Percentiles rank a stretch among this genome's conserved stretches.
phyloP scores from a whole-genome alignment of 2,797 vertebrate species.

The Sebastes trivittatus region DNA sequence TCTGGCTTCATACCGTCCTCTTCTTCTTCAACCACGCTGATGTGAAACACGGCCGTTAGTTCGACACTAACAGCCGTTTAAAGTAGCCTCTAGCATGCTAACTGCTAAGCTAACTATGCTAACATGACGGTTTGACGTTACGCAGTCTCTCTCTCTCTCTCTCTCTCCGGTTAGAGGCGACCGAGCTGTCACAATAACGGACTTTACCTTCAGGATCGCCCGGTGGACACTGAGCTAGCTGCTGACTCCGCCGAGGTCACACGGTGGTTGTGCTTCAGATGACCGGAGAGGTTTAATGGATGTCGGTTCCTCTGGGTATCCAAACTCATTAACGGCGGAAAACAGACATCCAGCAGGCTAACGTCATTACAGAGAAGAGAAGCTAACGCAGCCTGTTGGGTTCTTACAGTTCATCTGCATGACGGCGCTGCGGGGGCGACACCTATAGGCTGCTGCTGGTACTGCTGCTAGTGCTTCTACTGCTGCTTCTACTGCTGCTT shows the following conservation, averaged over 20 bases:
- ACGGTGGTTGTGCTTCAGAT: neutral
- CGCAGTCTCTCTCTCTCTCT: slow-evolving; percentile 46
- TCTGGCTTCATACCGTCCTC: neutral
- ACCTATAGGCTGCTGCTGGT: slow-evolving; percentile 10
- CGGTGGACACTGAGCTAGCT: neutral
- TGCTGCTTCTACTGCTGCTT: too few relatives aligned
- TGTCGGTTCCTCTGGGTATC: slow-evolving; percentile 29
- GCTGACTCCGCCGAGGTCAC: neutral
- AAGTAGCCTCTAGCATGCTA: slow-evolving; percentile 58
- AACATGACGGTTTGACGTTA: slow-evolving; percentile 57
- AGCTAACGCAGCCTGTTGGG: slow-evolving; percentile 55
- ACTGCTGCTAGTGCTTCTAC: too few relatives aligned
- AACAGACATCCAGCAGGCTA: slow-evolving; percentile 63
- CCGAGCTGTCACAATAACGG: slow-evolving; percentile 38
- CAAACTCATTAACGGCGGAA: slow-evolving; percentile 46
- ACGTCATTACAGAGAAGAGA: slow-evolving; percentile 59
- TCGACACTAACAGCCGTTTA: slow-evolving; percentile 30
- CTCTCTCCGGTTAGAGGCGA: neutral
- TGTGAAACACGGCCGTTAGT: slow-evolving; percentile 10
- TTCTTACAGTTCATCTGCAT: slow-evolving; percentile 34
- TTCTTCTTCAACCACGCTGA: neutral
- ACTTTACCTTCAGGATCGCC: slow-evolving; percentile 37
- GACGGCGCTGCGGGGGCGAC: slow-evolving; percentile 28
- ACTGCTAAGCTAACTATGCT: slow-evolving; percentile 50
- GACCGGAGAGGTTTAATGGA: slow-evolving; percentile 1